These are phyloP conservation scores for Pempheris klunzingeri DNA, from an alignment of 2,797 vertebrate species.

Conservation along the genomic window DNA sequence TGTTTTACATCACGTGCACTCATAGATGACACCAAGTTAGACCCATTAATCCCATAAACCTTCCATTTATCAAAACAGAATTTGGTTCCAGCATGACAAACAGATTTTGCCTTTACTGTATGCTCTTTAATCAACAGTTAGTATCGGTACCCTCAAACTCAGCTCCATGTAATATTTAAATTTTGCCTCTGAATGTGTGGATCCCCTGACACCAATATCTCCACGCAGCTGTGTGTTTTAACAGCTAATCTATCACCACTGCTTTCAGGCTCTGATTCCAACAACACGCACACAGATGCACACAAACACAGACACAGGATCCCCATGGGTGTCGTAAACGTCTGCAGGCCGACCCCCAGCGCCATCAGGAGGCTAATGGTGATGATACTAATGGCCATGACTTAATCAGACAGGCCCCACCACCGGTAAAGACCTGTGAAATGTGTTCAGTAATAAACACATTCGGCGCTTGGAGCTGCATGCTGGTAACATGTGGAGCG, in stretches of 20 bases:
- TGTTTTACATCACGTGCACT: neutral
- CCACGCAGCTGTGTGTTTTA: conserved; percentile 41
- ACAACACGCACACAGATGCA: conserved; percentile 11
- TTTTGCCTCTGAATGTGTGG: conserved; percentile 4
- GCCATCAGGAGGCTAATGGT: conserved; percentile 70
- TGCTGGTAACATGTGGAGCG: conserved; percentile 64
- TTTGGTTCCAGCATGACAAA: conserved; percentile 27
- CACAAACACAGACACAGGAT: conserved; percentile 35
- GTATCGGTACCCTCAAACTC: neutral
- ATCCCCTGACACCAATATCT: conserved; percentile 6
- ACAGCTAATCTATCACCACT: conserved; percentile 46
- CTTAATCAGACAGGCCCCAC: conserved; percentile 72
- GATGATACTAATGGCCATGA: conserved; percentile 74
- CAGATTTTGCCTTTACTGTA: conserved; percentile 33
- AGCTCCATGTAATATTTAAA: conserved; percentile 9
- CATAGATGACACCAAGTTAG: neutral
- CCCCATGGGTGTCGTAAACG: conserved; percentile 74
- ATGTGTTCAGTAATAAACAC: conserved; percentile 64
- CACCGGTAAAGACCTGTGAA: conserved; percentile 61
- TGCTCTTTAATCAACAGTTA: conserved; percentile 2
- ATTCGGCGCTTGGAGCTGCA: conserved; percentile 13
- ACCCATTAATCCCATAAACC: neutral
- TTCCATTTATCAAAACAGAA: neutral
- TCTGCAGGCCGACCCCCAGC: conserved; percentile 50
- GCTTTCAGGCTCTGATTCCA: conserved; percentile 38